Conservation (phyloP, 2,888 invertebrate species). For the Muscina levida region DNA sequence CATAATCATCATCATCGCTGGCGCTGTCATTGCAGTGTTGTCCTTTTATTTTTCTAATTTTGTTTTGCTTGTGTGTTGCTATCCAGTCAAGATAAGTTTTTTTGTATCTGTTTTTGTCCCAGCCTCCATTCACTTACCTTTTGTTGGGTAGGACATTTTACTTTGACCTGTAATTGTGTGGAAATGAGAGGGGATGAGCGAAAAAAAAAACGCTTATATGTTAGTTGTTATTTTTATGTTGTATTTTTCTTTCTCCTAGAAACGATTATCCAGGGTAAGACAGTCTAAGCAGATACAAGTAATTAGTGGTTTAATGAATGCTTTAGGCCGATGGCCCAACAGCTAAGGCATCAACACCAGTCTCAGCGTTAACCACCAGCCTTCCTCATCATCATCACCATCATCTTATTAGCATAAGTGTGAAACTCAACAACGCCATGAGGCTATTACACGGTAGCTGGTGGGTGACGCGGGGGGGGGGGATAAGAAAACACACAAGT, state of each 20-base stretch:
- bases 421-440: constrained; percentile 40
- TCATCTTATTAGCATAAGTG: constrained; percentile 60
- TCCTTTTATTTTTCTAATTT: not conserved
- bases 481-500: not conserved
- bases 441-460: too few relatives aligned
- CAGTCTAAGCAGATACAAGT: constrained; percentile 61
- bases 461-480: too few relatives aligned
- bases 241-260: constrained; percentile 27
- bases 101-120: constrained; percentile 21
- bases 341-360: constrained; percentile 12
- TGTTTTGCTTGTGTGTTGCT: too few relatives aligned
- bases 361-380: not conserved
- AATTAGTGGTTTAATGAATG: constrained; percentile 65
- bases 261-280: constrained; percentile 55
- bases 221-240: too few relatives aligned
- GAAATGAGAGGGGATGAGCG: constrained; percentile 2
- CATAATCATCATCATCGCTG: not conserved
- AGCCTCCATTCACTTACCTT: not conserved
- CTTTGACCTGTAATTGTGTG: constrained; percentile 58
- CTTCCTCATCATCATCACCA: constrained; percentile 7
- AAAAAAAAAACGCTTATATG: constrained; percentile 51
- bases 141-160: not conserved
- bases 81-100: constrained; percentile 19
- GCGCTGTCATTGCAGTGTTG: not conserved
- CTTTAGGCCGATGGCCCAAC: constrained; percentile 44